Base-by-base conservation (phyloP, 2,888 invertebrate genomes). In the Philhelius pedissequus region DNA sequence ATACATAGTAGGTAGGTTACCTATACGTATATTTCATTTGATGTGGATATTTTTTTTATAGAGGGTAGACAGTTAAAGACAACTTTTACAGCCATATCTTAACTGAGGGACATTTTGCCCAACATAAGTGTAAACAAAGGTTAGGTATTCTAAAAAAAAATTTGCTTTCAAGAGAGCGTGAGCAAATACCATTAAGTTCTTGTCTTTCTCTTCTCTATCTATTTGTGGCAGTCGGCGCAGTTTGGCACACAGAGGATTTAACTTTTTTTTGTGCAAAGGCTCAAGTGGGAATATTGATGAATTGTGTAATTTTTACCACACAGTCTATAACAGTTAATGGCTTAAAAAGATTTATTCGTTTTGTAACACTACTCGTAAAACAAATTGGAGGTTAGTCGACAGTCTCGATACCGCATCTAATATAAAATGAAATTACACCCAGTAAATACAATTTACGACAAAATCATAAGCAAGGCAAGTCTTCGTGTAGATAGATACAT, bases 401-500 rank as follows among this genome's bases (percentile, higher is more conserved):
- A 62, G 38, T 43, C 62, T 40, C 5, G 35, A 43, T 40, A 40
- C 7, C 2, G 11, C 32, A 18, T 11, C 11, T 20, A 2, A 3
- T 11, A 18, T 27, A 30, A 43, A 15, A 43, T 9, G 25, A 56
- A 56, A 56, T 32, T 56, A 20, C 52, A n/a, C 4, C 15, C 43
- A 43, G 40, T 43, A 62, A 62, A 62, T 43, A 43, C 11, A 43
- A 62, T 25, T 60, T 40, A 62, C 62, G 30, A 62, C 43, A 62
- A 43, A 62, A 43, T 62, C 43, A 62, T 43, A 62, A 43, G 62
- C 25, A 62, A 62, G 62, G 43, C 30, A 62, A 62, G 30, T 62
- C 22, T 25, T 48, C 9, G 22, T 48, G 3, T 3, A 4, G 2
- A 13, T 22, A 13, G 22, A n/a, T 25, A n/a, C n/a, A n/a, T 48